phyloP scores from a whole-genome alignment of 2,888 invertebrate genomes.

The Adelphocoris suturalis region DNA sequence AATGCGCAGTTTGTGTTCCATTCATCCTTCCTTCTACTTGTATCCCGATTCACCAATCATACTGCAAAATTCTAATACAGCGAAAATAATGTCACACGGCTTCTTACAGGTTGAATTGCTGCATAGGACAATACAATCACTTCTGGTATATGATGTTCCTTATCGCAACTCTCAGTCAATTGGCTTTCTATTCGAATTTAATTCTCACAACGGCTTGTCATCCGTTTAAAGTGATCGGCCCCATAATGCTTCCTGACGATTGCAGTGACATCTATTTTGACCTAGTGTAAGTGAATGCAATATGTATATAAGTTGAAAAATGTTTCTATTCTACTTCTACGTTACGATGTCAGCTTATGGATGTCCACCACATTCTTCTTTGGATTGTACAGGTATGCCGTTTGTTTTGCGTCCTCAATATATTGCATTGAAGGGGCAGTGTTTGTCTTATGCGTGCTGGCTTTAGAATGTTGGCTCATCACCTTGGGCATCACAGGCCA shows the following conservation, averaged over 20 bases:
- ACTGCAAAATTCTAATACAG: too few relatives aligned
- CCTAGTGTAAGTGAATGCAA: slow-evolving; percentile 82
- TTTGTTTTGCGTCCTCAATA: slow-evolving; percentile 82
- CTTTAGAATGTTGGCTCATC: slow-evolving; percentile 79
- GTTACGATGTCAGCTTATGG: too few relatives aligned
- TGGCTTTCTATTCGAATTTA: slow-evolving; percentile 88
- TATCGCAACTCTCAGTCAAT: slow-evolving; percentile 83
- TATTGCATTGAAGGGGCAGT: slow-evolving; percentile 79
- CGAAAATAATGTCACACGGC: too few relatives aligned
- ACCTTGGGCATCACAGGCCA: slow-evolving; percentile 80
- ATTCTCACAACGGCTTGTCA: slow-evolving; percentile 93
- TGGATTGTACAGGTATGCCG: slow-evolving; percentile 80
- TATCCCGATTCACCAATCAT: too few relatives aligned
- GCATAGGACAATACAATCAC: slow-evolving; percentile 89
- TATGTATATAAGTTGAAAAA: background rate
- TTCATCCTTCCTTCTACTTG: too few relatives aligned
- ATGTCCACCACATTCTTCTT: background rate
- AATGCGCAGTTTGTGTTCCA: too few relatives aligned
- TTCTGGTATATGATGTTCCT: slow-evolving; percentile 86
- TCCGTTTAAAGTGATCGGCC: slow-evolving; percentile 85
- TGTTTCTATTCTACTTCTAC: too few relatives aligned
- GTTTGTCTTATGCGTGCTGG: slow-evolving; percentile 78
- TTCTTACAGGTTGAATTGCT: slow-evolving; percentile 87
- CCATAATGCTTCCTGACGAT: slow-evolving; percentile 88
- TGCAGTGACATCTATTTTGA: slow-evolving; percentile 91